Base-by-base conservation (phyloP, 2,888 invertebrate species). In the Podotricha telesiphe region DNA sequence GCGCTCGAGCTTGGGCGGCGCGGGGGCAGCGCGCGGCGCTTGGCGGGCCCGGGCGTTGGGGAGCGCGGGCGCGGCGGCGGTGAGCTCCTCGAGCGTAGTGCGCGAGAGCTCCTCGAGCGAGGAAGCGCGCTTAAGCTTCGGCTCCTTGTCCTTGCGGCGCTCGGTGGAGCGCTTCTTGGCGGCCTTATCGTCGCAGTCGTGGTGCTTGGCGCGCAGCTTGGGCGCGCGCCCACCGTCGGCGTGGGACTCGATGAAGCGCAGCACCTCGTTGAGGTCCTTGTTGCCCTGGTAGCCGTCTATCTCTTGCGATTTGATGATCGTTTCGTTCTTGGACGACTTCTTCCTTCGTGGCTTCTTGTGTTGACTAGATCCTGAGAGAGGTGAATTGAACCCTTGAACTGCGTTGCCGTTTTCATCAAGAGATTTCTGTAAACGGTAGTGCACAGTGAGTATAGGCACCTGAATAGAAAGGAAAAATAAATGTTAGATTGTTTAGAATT, bases 351-450 rank as follows among this genome's bases (percentile, higher is more conserved):
- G 89, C 84, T 95, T 93, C 87, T 94, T 94, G 78, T 92, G 88
- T 79, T 92, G 93, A 83, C 90, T 90, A 81, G 89, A 87, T 73
- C 89, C 91, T 76, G 89, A 86, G 75, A 87, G 84, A 65, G 90
- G 87, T 67, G 93, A 90, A 81, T 85, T 93, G 88, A 85, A 92
- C 79, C 85, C 93, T 80, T 94, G 94, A 67, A 96, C 90, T 47
- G 96, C 94, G 85, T 97, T 97, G 72, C 96, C 96, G 83, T 97
- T 97, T 89, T 97, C 97, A 88, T 97, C 97, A 72, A 96, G 91
- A 73, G 95, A 93, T 86, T 95, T 96, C 94, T 95, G 88, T 67
- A 93, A 94, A 74, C 76, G 74, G 77, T 76, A 77, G 76, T 74
- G 76, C 76, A 74, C 78, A 77, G 79, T 78, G 80, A 78, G 73